These are phyloP conservation scores for Drosophila takahashii DNA, from an alignment of 1,140 invertebrate genomes.

Conservation along the genomic window DNA sequence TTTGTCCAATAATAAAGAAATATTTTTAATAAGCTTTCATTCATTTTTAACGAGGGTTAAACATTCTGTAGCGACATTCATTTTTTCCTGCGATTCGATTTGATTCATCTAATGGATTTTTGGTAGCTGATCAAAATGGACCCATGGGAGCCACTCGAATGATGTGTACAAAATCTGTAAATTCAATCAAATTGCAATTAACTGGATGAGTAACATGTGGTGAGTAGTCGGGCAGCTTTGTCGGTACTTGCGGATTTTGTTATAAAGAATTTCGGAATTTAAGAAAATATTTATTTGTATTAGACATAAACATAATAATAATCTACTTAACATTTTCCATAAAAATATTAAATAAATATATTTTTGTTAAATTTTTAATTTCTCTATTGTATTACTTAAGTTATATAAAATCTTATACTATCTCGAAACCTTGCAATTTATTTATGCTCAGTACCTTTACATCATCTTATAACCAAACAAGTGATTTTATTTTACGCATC, in stretches of 20 bases:
- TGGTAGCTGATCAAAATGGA: slow-evolving; percentile 44
- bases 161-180: slow-evolving; percentile 40
- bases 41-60: slow-evolving; percentile 81
- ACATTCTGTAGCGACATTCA: slow-evolving; percentile 76
- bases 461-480: slow-evolving; percentile 8
- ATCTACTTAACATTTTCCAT: no score
- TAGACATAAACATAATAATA: no score
- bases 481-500: slow-evolving; percentile 36
- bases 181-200: slow-evolving; percentile 70
- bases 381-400: neutral
- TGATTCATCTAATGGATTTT: slow-evolving; percentile 82
- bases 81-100: slow-evolving; percentile 45
- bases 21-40: slow-evolving; percentile 83
- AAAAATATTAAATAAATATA: no score
- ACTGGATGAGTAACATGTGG: slow-evolving; percentile 12
- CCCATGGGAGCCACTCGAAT: slow-evolving; percentile 56
- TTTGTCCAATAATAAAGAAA: slow-evolving; percentile 74
- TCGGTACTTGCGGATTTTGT: neutral
- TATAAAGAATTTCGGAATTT: neutral
- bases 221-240: neutral
- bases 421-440: neutral
- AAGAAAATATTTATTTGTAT: neutral
- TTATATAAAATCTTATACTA: neutral
- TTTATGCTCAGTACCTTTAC: slow-evolving; percentile 13
- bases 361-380: no score